phyloP scores from a whole-genome alignment of 1,140 invertebrate genomes.

The Drosophila azteca region DNA sequence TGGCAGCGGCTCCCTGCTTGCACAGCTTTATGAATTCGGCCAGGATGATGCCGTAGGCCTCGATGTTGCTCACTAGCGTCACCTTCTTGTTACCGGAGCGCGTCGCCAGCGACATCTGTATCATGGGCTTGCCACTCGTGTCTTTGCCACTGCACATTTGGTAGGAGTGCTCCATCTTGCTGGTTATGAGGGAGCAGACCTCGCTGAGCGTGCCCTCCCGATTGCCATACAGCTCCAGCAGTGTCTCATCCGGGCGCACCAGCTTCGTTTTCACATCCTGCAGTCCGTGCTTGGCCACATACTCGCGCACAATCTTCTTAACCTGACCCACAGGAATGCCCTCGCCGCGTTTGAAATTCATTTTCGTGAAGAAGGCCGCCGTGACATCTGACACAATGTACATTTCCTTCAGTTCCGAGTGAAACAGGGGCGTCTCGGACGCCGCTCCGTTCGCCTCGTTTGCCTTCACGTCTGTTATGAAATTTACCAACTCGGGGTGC shows the following conservation, averaged over 20 bases:
- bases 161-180: conserved; percentile 90
- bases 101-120: conserved; percentile 91
- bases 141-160: conserved; percentile 86
- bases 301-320: conserved; percentile 89
- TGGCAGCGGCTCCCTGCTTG: conserved; percentile 93
- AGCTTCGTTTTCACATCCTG: conserved; percentile 84
- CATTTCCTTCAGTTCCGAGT: conserved; percentile 87
- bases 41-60: conserved; percentile 92
- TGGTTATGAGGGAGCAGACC: conserved; percentile 88
- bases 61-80: conserved; percentile 94
- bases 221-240: conserved; percentile 80
- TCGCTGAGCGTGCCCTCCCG: conserved; percentile 88
- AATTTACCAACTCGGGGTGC: conserved; percentile 85
- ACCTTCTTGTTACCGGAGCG: conserved; percentile 95
- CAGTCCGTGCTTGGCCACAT: conserved; percentile 90
- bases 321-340: conserved; percentile 88
- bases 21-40: conserved; percentile 92
- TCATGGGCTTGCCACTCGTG: conserved; percentile 90
- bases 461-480: conserved; percentile 75
- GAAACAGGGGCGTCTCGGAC: conserved; percentile 68
- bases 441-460: conserved; percentile 41
- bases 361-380: conserved; percentile 74
- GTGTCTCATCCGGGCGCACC: conserved; percentile 80
- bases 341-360: conserved; percentile 89
- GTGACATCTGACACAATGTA: conserved; percentile 86